These are phyloP conservation scores for Meganola albula DNA, from an alignment of 2,888 invertebrate genomes.

Conservation along the genomic window DNA sequence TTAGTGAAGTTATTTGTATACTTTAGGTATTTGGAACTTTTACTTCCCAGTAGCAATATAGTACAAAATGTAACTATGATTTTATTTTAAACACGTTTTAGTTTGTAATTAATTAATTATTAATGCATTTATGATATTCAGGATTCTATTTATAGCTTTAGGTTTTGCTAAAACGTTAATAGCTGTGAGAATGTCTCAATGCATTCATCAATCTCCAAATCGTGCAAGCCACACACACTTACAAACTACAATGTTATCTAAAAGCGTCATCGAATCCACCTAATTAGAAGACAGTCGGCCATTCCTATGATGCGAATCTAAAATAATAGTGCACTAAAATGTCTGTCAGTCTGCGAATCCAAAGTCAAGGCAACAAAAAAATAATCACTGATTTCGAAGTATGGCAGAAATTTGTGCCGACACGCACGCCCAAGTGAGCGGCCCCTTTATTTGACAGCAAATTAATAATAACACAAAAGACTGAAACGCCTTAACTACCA, in stretches of 20 bases:
- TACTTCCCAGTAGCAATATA: no score
- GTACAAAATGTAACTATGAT: no score
- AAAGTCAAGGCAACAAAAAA: slow-evolving; percentile 67
- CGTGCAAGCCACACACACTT: no score
- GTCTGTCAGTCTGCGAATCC: slow-evolving; percentile 69
- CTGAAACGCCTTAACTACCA: slow-evolving; percentile 59
- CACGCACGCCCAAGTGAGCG: slow-evolving; percentile 77
- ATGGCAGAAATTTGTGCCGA: slow-evolving; percentile 76
- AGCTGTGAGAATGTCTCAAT: background rate
- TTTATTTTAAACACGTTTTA: no score
- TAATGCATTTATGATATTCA: no score
- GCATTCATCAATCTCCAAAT: slow-evolving; percentile 16
- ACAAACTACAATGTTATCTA: slow-evolving; percentile 30
- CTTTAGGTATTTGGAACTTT: no score
- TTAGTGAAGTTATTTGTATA: no score
- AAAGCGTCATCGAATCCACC: slow-evolving; percentile 39
- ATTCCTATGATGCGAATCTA: slow-evolving; percentile 47
- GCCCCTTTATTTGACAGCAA: slow-evolving; percentile 79
- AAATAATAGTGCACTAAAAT: slow-evolving; percentile 60
- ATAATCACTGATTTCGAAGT: slow-evolving; percentile 74
- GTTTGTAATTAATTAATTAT: no score
- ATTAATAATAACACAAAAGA: slow-evolving; percentile 68
- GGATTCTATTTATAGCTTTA: background rate
- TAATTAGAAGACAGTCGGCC: slow-evolving; percentile 50
- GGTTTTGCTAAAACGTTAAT: background rate